These are phyloP conservation scores for Agriotes lineatus DNA, from an alignment of 2,888 invertebrate species.

Conservation along the genomic window DNA sequence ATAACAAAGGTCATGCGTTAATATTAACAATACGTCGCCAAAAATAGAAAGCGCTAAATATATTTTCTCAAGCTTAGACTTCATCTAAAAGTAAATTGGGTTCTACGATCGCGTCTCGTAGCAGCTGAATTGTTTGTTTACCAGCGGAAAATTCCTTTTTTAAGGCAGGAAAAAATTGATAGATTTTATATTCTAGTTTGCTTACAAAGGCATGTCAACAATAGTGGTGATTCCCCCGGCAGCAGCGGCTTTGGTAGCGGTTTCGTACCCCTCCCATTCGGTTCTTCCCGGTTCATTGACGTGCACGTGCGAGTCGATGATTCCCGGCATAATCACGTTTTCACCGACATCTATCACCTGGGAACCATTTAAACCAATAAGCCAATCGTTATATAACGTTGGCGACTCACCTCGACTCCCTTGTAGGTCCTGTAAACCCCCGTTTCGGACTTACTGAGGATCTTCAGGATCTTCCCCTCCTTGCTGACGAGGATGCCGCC, in stretches of 20 bases:
- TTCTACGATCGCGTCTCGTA: no score
- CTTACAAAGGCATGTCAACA: slow-evolving; percentile 79
- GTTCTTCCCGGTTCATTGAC: slow-evolving; percentile 80
- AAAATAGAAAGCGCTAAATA: no score
- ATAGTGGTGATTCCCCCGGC: slow-evolving; percentile 81
- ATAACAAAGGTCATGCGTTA: no score
- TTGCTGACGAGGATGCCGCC: slow-evolving; percentile 73
- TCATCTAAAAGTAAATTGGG: no score
- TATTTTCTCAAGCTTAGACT: no score
- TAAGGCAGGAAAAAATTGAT: no score
- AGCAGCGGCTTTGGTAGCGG: slow-evolving; percentile 80
- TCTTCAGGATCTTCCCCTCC: slow-evolving; percentile 71
- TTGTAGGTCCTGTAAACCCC: slow-evolving; percentile 67
- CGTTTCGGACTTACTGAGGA: slow-evolving; percentile 68
- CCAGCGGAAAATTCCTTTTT: no score
- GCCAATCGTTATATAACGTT: no score
- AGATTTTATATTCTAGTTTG: no score
- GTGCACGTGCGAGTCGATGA: slow-evolving; percentile 80
- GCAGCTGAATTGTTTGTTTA: no score
- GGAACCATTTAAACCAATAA: not conserved
- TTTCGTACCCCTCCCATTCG: slow-evolving; percentile 79
- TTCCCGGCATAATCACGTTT: slow-evolving; percentile 74
- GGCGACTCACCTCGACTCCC: slow-evolving; percentile 72
- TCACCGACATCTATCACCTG: slow-evolving; percentile 68
- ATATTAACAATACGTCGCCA: no score